A percentile compares a stretch with the other conserved stretches of the same genome.
These are phyloP conservation scores for Holacanthella duospinosa DNA, from an alignment of 2,888 invertebrate species.

Conservation along the genomic window DNA sequence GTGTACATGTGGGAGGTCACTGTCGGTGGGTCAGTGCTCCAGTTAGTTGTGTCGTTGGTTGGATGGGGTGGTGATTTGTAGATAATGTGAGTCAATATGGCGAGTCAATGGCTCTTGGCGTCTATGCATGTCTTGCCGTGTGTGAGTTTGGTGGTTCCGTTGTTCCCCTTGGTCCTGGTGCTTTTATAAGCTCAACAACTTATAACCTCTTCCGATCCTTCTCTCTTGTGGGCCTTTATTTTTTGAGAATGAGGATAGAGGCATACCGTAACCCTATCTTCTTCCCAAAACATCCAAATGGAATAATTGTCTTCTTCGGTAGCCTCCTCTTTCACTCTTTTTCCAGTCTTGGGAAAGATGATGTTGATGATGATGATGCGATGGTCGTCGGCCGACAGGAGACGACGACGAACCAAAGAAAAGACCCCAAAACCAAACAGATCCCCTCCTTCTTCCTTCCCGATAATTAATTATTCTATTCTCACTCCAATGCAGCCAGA, in stretches of 20 bases:
- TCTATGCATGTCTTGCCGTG: conserved; percentile 21
- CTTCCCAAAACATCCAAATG: conserved; percentile 3
- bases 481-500: too few species aligned
- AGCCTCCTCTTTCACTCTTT: not conserved
- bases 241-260: conserved; percentile 15
- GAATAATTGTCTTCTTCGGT: not conserved
- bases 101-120: conserved; percentile 36
- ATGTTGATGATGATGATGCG: not conserved
- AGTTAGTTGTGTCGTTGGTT: not conserved
- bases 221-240: not conserved
- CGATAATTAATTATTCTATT: conserved; percentile 30
- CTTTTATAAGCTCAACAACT: not conserved
- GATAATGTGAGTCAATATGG: conserved; percentile 29
- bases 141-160: not conserved
- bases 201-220: not conserved
- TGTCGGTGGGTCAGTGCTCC: not conserved
- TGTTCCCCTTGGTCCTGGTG: not conserved
- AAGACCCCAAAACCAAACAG: not conserved
- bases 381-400: not conserved
- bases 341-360: not conserved
- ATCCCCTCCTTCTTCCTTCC: conserved; percentile 7
- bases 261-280: not conserved
- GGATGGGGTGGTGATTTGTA: conserved; percentile 7
- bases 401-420: not conserved
- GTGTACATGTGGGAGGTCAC: not conserved